Conservation (phyloP, 2,888 invertebrate genomes). For the Oeneis ivallda region DNA sequence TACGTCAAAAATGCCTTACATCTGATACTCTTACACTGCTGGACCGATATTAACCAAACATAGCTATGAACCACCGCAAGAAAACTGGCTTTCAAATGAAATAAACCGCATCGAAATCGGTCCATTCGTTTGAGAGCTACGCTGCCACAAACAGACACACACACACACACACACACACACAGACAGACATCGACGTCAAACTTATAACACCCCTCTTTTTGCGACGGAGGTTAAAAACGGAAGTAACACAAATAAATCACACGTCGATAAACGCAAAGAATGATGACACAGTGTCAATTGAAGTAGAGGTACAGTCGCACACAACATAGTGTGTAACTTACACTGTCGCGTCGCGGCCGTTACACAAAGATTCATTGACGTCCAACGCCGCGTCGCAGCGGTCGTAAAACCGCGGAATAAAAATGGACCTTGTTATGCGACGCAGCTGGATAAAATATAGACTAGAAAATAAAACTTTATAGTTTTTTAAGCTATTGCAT, state of each 20-base stretch:
- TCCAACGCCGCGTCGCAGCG: slow-evolving; percentile 12
- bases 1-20: too few species aligned
- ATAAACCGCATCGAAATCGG: too few species aligned
- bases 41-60: too few species aligned
- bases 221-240: background rate
- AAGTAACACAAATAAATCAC: slow-evolving; percentile 1
- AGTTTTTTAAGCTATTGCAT: too few species aligned
- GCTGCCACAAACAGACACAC: too few species aligned
- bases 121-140: too few species aligned
- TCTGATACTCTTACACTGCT: too few species aligned
- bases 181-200: too few species aligned
- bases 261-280: slow-evolving; percentile 8
- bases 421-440: slow-evolving; percentile 10
- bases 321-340: slow-evolving; percentile 29
- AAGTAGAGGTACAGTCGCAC: slow-evolving; percentile 33
- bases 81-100: too few species aligned
- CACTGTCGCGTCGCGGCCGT: slow-evolving; percentile 25
- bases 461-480: background rate
- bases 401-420: slow-evolving; percentile 21
- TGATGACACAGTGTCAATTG: slow-evolving; percentile 33
- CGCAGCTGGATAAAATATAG: background rate
- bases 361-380: slow-evolving; percentile 24
- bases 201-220: too few species aligned
- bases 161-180: too few species aligned
- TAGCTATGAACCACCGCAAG: too few species aligned